Percentiles rank a stretch among this genome's conserved stretches.
phyloP scores from a whole-genome alignment of 2,888 invertebrate species.

The Ellobium chinense region DNA sequence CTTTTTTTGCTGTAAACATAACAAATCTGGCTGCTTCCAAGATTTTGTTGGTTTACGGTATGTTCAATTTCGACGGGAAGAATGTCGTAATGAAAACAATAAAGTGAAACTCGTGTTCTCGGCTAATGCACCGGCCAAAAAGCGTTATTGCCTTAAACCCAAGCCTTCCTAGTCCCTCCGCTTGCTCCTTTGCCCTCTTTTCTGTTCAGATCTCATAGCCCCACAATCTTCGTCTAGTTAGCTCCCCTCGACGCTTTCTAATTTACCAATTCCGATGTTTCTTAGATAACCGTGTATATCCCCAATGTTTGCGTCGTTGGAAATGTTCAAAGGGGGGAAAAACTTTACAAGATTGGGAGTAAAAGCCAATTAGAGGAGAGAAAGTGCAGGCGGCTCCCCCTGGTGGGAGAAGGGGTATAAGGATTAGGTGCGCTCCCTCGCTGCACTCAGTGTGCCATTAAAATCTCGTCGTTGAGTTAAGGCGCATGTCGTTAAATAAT shows the following conservation, averaged over 20 bases:
- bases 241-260: conserved; percentile 18
- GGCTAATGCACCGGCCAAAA: no score
- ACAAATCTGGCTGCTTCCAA: no score
- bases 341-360: conserved; percentile 21
- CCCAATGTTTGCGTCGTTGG: conserved; percentile 8
- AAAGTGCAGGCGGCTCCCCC: conserved; percentile 9
- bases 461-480: conserved; percentile 26
- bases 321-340: conserved; percentile 22
- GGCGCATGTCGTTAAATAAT: conserved; percentile 5
- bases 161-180: no score
- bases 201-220: no score
- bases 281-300: not conserved
- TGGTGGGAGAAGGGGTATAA: not conserved
- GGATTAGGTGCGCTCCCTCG: not conserved
- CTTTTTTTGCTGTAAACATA: no score
- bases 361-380: conserved; percentile 29
- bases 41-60: no score
- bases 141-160: no score
- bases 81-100: not conserved
- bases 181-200: not conserved
- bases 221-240: conserved; percentile 33
- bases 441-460: conserved; percentile 31
- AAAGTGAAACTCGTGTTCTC: no score
- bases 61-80: no score
- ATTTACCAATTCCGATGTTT: conserved; percentile 35